Evolutionary conservation across 2,113 vertebrate genomes (phyloP).

Genomic region (Paracanthobrama guichenoti): DNA sequence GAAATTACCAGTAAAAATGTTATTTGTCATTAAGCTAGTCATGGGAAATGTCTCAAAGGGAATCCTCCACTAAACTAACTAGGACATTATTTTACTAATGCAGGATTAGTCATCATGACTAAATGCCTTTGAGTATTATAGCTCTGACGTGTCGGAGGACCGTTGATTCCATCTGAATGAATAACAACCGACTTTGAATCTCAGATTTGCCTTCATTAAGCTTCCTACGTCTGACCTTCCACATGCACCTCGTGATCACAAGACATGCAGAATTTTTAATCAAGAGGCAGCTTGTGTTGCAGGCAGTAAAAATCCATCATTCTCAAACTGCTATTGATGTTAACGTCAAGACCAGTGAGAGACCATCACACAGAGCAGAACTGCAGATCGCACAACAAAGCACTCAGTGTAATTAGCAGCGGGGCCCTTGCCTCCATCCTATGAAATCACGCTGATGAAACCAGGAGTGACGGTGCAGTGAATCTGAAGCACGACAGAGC

Average conservation of each 20-base stretch:
- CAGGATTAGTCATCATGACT: slow-evolving; percentile 46
- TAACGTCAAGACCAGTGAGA: slow-evolving; percentile 71
- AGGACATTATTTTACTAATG: slow-evolving; percentile 47
- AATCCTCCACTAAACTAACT: slow-evolving; percentile 7
- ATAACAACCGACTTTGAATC: slow-evolving; percentile 15
- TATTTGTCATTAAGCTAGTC: slow-evolving; percentile 19
- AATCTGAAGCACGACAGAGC: slow-evolving; percentile 23
- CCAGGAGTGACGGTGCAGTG: slow-evolving; percentile 44
- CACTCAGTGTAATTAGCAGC: slow-evolving; percentile 75
- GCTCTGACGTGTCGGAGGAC: slow-evolving; percentile 29
- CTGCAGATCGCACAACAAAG: slow-evolving; percentile 65
- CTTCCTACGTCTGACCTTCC: slow-evolving; percentile 47
- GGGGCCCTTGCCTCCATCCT: slow-evolving; percentile 45
- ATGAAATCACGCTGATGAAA: slow-evolving; percentile 56
- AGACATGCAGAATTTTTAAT: slow-evolving; percentile 61
- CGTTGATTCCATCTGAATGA: slow-evolving; percentile 23
- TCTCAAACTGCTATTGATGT: slow-evolving; percentile 76
- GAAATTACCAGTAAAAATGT: slow-evolving; percentile 1
- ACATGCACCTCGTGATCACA: slow-evolving; percentile 44
- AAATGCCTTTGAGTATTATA: slow-evolving; percentile 12
- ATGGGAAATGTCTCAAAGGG: slow-evolving; percentile 30
- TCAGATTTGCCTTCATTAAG: background rate
- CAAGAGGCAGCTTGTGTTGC: slow-evolving; percentile 59
- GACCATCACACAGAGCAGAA: slow-evolving; percentile 63
- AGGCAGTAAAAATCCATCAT: slow-evolving; percentile 71